These are phyloP conservation scores for Myioborus melanocephalus DNA, from an alignment of 2,797 vertebrate species.

Conservation along the genomic window DNA sequence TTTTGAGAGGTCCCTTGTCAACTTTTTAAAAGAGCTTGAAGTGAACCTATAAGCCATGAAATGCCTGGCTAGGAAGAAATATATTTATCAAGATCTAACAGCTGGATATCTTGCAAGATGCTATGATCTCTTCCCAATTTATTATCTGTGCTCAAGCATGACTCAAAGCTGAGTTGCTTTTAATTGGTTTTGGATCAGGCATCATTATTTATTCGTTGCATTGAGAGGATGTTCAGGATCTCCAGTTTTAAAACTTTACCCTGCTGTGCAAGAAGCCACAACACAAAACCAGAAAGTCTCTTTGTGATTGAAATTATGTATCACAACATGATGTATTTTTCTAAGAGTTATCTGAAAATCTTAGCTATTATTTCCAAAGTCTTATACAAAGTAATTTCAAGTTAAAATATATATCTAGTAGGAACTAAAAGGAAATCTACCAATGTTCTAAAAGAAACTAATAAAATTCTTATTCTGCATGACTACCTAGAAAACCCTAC, in stretches of 20 bases:
- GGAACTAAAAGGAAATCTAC: neutral
- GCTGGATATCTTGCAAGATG: neutral
- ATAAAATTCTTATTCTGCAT: neutral
- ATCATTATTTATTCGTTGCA: constrained; percentile 3
- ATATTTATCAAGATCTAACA: neutral
- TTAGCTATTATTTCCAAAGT: neutral
- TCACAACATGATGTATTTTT: neutral
- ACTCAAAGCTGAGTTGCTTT: constrained; percentile 7
- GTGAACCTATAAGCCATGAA: neutral
- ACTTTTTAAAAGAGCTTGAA: neutral
- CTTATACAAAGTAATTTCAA: neutral
- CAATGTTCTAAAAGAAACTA: neutral
- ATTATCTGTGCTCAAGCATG: neutral
- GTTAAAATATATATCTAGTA: neutral
- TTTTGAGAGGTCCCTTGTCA: neutral
- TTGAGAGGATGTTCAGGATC: neutral
- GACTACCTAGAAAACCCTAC: neutral
- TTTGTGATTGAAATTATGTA: neutral
- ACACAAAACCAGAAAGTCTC: neutral
- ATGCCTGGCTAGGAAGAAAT: neutral
- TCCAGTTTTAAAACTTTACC: neutral
- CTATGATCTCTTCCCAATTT: neutral
- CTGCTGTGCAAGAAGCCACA: neutral
- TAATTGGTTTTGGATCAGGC: constrained; percentile 14
- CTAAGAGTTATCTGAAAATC: neutral